A percentile compares a stretch with the other conserved stretches of the same genome.
These are phyloP conservation scores for Lepisosteus oculatus DNA, from an alignment of 2,113 vertebrate genomes.

Conservation along the genomic window DNA sequence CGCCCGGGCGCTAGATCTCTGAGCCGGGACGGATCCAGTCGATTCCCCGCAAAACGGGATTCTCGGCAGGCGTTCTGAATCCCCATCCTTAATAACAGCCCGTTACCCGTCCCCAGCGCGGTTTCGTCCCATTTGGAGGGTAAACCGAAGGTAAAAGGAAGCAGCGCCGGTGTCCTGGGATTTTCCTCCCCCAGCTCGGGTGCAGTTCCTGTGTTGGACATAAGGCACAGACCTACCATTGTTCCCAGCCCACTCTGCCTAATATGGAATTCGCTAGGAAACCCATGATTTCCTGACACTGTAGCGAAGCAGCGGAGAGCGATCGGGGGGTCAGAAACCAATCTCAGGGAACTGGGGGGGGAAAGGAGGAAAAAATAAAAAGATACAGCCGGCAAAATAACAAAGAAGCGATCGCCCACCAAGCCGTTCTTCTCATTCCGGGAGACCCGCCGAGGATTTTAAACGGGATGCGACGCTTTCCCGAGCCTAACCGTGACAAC, in stretches of 20 bases:
- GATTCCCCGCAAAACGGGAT: no score
- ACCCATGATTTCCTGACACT: slow-evolving; percentile 39
- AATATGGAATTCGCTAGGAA: slow-evolving; percentile 23
- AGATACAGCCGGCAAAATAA: no score
- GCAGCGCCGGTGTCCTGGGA: slow-evolving; percentile 15
- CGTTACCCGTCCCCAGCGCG: neutral
- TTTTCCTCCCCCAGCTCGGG: slow-evolving; percentile 11
- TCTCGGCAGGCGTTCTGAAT: no score
- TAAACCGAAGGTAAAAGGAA: neutral
- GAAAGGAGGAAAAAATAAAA: no score
- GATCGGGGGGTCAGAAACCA: neutral
- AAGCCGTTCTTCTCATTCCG: neutral
- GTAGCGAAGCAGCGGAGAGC: slow-evolving; percentile 12
- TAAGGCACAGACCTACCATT: slow-evolving; percentile 42
- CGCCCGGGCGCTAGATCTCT: no score
- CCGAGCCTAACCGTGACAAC: slow-evolving; percentile 11
- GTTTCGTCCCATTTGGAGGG: neutral
- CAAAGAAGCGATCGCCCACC: neutral
- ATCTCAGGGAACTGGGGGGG: no score
- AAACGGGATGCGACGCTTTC: slow-evolving; percentile 27
- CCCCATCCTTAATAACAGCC: no score
- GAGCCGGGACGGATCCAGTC: no score
- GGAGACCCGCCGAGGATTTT: slow-evolving; percentile 1
- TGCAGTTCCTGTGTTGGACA: slow-evolving; percentile 23
- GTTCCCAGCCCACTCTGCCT: slow-evolving; percentile 47